Percentiles rank a stretch among this genome's conserved stretches.
Evolutionary conservation across 2,888 invertebrate species (phyloP).

Genomic region (Pachydiplax longipennis): DNA sequence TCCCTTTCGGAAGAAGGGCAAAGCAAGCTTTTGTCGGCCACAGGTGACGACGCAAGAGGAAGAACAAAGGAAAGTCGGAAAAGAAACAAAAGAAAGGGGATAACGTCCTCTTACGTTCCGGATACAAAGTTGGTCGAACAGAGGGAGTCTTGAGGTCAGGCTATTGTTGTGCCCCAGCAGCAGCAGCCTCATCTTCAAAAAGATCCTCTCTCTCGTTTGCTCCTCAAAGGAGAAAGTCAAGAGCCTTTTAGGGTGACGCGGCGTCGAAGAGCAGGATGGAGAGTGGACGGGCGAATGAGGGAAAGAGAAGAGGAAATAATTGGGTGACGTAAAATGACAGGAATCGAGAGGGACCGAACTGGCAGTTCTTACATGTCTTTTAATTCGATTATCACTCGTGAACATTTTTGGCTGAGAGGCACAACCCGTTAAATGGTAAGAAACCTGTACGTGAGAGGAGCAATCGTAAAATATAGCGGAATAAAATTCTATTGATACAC

Average conservation of each 20-base stretch:
- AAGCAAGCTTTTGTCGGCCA: background rate
- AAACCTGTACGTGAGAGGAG: no score
- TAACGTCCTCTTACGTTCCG: background rate
- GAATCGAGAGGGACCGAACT: background rate
- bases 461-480: no score
- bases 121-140: background rate
- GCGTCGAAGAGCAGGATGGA: background rate
- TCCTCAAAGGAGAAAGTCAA: conserved; percentile 15
- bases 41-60: background rate
- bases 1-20: background rate
- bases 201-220: background rate
- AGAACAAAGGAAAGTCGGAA: background rate
- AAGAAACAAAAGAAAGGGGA: background rate
- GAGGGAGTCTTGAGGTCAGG: conserved; percentile 7
- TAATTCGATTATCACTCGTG: no score
- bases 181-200: conserved; percentile 5
- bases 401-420: no score
- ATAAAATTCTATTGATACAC: no score
- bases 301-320: background rate
- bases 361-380: no score
- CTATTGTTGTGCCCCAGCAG: background rate
- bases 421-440: no score
- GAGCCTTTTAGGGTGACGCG: background rate
- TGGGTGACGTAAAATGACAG: background rate
- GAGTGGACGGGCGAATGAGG: background rate